These are phyloP conservation scores for Drosophila nigromelanica DNA, from an alignment of 1,140 invertebrate species.

Conservation along the genomic window DNA sequence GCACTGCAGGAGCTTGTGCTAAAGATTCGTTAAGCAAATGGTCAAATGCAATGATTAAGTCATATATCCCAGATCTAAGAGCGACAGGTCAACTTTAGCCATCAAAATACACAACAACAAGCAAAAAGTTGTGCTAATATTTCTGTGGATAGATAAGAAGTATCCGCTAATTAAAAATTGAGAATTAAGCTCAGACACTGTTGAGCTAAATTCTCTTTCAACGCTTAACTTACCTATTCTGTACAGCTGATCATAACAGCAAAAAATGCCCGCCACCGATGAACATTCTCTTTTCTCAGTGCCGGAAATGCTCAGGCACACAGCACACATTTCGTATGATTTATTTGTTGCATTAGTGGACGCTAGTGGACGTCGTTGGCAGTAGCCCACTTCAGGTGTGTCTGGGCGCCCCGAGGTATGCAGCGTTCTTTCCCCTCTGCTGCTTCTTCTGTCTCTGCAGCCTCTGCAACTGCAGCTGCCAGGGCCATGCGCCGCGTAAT, in stretches of 20 bases:
- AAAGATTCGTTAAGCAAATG: neutral
- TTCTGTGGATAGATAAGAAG: too few species aligned
- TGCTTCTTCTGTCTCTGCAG: neutral
- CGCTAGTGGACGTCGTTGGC: conserved; percentile 40
- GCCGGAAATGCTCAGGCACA: conserved; percentile 16
- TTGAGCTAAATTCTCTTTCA: too few species aligned
- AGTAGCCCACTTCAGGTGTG: conserved; percentile 49
- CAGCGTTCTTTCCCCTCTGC: conserved; percentile 24
- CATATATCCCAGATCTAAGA: neutral
- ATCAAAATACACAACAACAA: too few species aligned
- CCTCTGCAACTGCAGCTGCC: conserved; percentile 12
- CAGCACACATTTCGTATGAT: conserved; percentile 44
- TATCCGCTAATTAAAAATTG: too few species aligned
- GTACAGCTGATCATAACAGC: conserved; percentile 4
- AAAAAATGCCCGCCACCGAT: neutral
- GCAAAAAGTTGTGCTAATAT: too few species aligned
- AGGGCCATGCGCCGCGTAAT: conserved; percentile 26
- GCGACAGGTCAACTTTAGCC: too few species aligned
- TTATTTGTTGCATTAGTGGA: conserved; percentile 67
- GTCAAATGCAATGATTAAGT: neutral
- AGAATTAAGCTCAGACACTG: too few species aligned
- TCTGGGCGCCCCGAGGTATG: conserved; percentile 43
- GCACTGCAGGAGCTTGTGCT: too few species aligned
- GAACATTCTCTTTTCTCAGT: conserved; percentile 1
- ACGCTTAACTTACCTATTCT: neutral